Conservation (phyloP, 2,888 invertebrate genomes). For the Eutolmus rufibarbis region DNA sequence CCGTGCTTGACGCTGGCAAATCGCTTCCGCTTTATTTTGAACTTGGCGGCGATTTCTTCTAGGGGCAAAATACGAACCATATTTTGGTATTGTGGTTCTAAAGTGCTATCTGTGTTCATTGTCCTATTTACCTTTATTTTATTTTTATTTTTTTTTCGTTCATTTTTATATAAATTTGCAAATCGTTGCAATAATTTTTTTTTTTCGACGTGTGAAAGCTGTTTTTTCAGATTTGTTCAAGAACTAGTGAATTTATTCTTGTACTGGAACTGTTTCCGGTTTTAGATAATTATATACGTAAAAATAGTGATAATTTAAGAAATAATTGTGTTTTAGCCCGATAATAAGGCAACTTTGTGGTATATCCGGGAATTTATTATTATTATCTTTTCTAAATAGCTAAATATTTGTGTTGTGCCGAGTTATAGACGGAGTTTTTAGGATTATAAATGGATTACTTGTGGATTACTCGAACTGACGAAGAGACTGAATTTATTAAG, state of each 20-base stretch:
- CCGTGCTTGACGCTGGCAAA: background rate
- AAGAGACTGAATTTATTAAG: background rate
- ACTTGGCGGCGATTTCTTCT: background rate
- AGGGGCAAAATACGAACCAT: background rate
- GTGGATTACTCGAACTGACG: background rate
- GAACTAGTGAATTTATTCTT: slow-evolving; percentile 3
- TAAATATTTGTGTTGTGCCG: background rate
- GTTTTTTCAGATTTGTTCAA: background rate
- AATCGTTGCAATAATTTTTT: background rate
- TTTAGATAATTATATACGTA: slow-evolving; percentile 6
- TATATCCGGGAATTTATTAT: background rate
- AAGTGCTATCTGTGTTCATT: background rate
- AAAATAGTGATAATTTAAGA: background rate
- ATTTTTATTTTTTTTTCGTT: background rate
- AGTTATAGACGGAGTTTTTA: background rate
- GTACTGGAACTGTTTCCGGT: background rate
- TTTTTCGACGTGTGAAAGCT: background rate
- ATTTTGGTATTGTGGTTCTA: background rate
- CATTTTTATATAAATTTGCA: background rate
- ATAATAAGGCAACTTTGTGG: background rate
- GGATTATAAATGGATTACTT: background rate
- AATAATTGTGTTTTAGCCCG: background rate
- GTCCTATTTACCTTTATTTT: background rate
- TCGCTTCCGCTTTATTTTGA: background rate
- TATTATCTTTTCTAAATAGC: background rate